phyloP scores from a whole-genome alignment of 2,797 vertebrate species.

The Chelon labrosus region DNA sequence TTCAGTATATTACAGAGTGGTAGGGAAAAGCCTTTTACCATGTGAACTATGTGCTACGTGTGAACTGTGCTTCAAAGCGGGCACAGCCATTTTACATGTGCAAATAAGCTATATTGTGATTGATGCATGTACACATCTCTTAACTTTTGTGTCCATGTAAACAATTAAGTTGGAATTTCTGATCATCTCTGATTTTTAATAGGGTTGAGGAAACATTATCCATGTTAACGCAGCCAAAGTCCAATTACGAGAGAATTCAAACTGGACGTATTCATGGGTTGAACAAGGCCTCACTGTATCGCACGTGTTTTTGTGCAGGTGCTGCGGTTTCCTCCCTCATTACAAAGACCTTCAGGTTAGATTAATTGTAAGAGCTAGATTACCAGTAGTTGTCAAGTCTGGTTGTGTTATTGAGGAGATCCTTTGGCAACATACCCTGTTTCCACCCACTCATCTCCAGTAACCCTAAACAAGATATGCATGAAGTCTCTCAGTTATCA shows the following conservation, averaged over 20 bases:
- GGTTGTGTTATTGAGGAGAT: background rate
- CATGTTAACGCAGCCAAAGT: no score
- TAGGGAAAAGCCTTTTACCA: no score
- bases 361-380: background rate
- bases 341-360: background rate
- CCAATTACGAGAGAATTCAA: background rate
- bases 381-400: background rate
- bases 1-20: no score
- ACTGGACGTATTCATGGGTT: background rate
- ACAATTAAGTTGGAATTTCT: no score
- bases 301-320: background rate
- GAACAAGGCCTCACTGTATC: background rate
- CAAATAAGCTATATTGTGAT: no score
- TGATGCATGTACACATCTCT: no score
- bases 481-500: background rate
- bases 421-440: background rate
- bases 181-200: no score
- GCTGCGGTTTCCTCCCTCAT: background rate
- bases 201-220: no score
- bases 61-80: no score
- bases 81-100: no score
- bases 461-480: background rate
- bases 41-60: no score
- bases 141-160: no score
- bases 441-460: background rate